phyloP scores from a whole-genome alignment of 2,888 invertebrate species.

The Drosophila prostipennis region DNA sequence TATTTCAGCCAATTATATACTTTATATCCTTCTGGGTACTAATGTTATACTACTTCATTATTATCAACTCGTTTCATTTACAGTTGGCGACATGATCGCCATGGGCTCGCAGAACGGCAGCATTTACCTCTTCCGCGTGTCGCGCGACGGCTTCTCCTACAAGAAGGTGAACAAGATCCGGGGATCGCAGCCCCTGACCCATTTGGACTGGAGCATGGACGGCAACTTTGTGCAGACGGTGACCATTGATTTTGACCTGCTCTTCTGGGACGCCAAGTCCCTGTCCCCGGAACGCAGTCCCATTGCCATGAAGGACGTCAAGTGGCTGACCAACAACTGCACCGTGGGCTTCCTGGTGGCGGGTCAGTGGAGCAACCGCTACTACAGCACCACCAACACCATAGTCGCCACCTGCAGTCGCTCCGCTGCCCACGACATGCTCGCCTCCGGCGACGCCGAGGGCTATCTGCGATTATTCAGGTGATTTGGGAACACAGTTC shows the following conservation, averaged over 20 bases:
- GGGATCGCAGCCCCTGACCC: constrained; percentile 92
- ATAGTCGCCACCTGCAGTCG: constrained; percentile 92
- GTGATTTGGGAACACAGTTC: constrained; percentile 78
- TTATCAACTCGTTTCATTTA: background rate
- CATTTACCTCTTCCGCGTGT: constrained; percentile 92
- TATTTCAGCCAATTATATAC: too few species aligned
- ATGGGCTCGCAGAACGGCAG: constrained; percentile 95
- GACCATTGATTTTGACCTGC: constrained; percentile 94
- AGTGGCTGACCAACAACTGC: constrained; percentile 94
- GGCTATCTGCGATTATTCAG: constrained; percentile 94
- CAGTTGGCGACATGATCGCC: constrained; percentile 94
- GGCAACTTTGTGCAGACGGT: constrained; percentile 94
- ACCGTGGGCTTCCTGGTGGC: constrained; percentile 94
- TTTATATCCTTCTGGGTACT: too few species aligned
- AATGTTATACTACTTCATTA: too few species aligned
- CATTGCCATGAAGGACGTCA: constrained; percentile 94
- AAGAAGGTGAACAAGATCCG: constrained; percentile 95
- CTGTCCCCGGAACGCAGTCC: constrained; percentile 94
- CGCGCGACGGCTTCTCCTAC: constrained; percentile 94
- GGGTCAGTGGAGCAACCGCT: constrained; percentile 96
- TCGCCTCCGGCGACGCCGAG: constrained; percentile 94
- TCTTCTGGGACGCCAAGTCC: constrained; percentile 96
- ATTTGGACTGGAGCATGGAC: constrained; percentile 96
- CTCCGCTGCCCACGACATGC: constrained; percentile 92
- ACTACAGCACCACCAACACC: constrained; percentile 93